A percentile compares a stretch with the other conserved stretches of the same genome.
phyloP scores from a whole-genome alignment of 1,140 invertebrate species.

The Thalassaphorura encarpata region DNA sequence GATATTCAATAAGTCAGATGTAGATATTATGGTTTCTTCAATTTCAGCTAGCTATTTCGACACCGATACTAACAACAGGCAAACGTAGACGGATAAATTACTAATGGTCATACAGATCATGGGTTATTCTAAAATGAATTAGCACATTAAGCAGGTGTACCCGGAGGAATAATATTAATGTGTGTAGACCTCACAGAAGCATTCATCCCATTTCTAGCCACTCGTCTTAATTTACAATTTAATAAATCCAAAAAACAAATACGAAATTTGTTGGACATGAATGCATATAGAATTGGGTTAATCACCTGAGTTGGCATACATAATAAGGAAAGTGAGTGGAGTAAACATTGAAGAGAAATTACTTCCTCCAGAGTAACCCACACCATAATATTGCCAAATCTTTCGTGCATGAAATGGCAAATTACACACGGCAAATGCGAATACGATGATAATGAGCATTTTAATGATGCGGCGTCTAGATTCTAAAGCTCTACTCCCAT shows the following conservation, averaged over 20 bases:
- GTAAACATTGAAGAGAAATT: constrained; percentile 63
- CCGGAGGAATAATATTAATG: constrained; percentile 15
- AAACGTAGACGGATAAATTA: too few species aligned
- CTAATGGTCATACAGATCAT: too few species aligned
- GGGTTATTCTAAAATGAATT: too few species aligned
- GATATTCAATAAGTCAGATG: too few species aligned
- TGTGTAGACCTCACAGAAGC: constrained; percentile 20
- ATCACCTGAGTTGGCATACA: constrained; percentile 72
- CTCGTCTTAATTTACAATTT: constrained; percentile 17
- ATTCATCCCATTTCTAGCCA: constrained; percentile 11
- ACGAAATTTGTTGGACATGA: constrained; percentile 56
- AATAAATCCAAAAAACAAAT: constrained; percentile 33
- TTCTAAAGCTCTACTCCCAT: constrained; percentile 24
- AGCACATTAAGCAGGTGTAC: constrained; percentile 11
- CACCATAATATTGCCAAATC: constrained; percentile 62
- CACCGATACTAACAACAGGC: too few species aligned
- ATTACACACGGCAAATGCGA: constrained; percentile 73
- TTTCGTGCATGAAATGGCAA: constrained; percentile 72
- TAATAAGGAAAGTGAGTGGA: constrained; percentile 66
- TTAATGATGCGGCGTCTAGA: constrained; percentile 43
- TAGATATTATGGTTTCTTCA: too few species aligned
- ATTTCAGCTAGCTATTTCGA: too few species aligned
- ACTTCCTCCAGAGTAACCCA: constrained; percentile 51
- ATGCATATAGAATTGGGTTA: constrained; percentile 73
- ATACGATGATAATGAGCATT: constrained; percentile 69